Evolutionary conservation across 2,888 invertebrate species (phyloP), one percentile per base, ranked within the genome.

Genomic region (Parnassius apollo): DNA sequence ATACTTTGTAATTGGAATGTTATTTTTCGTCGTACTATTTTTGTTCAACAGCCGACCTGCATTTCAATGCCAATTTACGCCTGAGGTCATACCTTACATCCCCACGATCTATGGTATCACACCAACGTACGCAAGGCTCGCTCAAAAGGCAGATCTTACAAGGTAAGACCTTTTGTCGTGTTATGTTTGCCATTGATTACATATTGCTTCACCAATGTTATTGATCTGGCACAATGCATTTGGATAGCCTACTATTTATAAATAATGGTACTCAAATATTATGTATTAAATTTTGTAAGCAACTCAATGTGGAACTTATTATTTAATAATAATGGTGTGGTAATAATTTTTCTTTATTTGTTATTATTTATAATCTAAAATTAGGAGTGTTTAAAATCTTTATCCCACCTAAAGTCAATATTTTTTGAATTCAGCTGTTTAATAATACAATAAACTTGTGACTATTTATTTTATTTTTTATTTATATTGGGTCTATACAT

Each of bases 111-210:
- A 97, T 83, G 96, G 96, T 13, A 95, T 99, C 71, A 99, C 98
- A 3, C 98, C 98, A 46, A 99, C 98, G 0, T 97, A 98, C 83
- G 85, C 94, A 42, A 93, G 98, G 66, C 94, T 96, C 50, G 96
- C 96, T 44, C 98, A 99, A 87, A 98, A 98, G 85, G 98, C 98
- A 10, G 99, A 99, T 85, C 91, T 99, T 11, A 98, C 98, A 59
- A 94, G 95, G 95, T 95, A 86, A 81, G 70, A 69, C 60, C 59
- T n/a, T 71, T 71, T 63, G 58, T 81, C 84, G 84, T 89, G 87
- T 76, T 76, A 45, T 64, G 69, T 58, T 66, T 82, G 87, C 81
- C 91, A 88, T 91, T 88, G 86, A 73, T 81, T 74, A 65, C 60
- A 60, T 66, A 61, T 55, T 62, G 56, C 59, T 63, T 61, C 52